These are phyloP conservation scores for Sinella curviseta DNA, from an alignment of 1,140 invertebrate genomes.

Conservation along the genomic window DNA sequence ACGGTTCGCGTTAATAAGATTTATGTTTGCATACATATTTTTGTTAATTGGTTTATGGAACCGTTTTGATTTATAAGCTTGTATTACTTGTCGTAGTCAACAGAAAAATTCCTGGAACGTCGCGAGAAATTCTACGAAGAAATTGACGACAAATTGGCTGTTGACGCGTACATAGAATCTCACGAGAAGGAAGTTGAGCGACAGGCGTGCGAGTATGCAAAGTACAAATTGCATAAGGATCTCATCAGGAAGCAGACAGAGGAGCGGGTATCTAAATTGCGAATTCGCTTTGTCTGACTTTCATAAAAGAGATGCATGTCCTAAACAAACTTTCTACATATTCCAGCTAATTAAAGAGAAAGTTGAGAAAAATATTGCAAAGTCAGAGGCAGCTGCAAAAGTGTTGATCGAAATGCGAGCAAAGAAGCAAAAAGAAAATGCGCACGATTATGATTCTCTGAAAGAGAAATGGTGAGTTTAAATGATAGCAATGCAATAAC, in stretches of 20 bases:
- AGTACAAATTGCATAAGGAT: constrained; percentile 39
- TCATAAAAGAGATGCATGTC: not conserved
- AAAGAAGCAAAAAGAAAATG: constrained; percentile 21
- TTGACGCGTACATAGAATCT: constrained; percentile 40
- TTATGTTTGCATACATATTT: not conserved
- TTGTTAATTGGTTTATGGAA: no score
- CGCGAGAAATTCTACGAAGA: constrained; percentile 32
- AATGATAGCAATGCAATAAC: no score
- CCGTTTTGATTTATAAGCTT: no score
- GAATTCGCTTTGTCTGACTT: not conserved
- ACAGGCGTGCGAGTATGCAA: constrained; percentile 44
- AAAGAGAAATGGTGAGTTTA: constrained; percentile 43
- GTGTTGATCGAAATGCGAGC: constrained; percentile 28
- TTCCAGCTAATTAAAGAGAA: constrained; percentile 42
- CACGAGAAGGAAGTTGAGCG: constrained; percentile 46
- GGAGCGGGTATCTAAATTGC: constrained; percentile 29
- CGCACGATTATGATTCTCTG: constrained; percentile 40
- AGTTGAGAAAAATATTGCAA: constrained; percentile 31
- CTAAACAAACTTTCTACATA: not conserved
- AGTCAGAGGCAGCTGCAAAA: constrained; percentile 39
- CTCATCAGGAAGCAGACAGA: constrained; percentile 40
- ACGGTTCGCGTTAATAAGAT: not conserved
- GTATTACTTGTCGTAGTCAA: constrained; percentile 27
- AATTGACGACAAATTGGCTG: constrained; percentile 41
- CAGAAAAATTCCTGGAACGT: constrained; percentile 16